Evolutionary conservation across 2,888 invertebrate species (phyloP), one percentile per base, ranked within the genome.

Genomic region (Xylophagus ater): DNA sequence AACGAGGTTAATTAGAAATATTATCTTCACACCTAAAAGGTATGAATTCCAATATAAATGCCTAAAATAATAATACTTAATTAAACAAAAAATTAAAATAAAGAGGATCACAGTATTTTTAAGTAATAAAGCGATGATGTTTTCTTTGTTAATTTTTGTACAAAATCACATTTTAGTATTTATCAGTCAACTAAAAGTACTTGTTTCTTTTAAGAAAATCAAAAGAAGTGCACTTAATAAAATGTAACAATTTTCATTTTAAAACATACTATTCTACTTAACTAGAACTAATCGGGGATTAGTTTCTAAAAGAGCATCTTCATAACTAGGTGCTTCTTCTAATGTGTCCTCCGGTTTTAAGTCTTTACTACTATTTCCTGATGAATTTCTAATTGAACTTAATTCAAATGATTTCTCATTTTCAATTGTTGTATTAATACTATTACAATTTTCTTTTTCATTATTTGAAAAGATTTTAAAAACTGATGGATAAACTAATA

Each of bases 401-500:
- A n/a, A n/a, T n/a, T n/a, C n/a, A n/a, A n/a, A n/a, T n/a, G n/a
- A n/a, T n/a, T n/a, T n/a, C n/a, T n/a, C n/a, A n/a, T n/a, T n/a
- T n/a, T n/a, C n/a, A n/a, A n/a, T n/a, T n/a, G n/a, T n/a, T n/a
- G n/a, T n/a, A n/a, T n/a, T n/a, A 13, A 21, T 34, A 13, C 34
- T 19, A 18, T 4, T n/a, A 25, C 7, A 13, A 12, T 13, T n/a
- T 40, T 29, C 13, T 26, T 41, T 41, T 32, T 41, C 43, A 32
- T 37, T 38, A 8, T 28, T 21, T n/a, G 23, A 26, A 19, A 45
- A 45, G 12, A 43, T 33, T 20, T 40, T 43, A 29, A 42, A 42
- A n/a, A 47, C 41, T 31, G 43, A 42, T 28, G 43, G 45, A 38
- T 37, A 37, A 17, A 34, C 23, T 9, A 34, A 20, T 4, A 29